Percentiles rank a stretch among this genome's conserved stretches.
These are phyloP conservation scores for Odocoileus hemionus DNA, from an alignment of 2,113 vertebrate genomes.

Conservation along the genomic window DNA sequence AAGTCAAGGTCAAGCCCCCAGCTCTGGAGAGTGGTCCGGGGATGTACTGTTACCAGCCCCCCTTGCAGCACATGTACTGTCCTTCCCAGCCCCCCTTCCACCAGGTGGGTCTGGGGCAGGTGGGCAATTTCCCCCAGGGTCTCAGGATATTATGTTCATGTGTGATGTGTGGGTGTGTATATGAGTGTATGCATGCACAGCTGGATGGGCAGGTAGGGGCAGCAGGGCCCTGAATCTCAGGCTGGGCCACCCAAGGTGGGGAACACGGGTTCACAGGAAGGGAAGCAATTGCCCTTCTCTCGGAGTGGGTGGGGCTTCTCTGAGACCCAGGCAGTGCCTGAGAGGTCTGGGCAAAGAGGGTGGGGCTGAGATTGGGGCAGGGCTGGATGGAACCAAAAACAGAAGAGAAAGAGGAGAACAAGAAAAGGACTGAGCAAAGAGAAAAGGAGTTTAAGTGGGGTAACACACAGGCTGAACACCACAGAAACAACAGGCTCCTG, in stretches of 20 bases:
- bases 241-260: neutral
- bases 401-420: neutral
- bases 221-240: neutral
- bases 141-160: neutral
- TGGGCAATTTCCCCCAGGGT: neutral
- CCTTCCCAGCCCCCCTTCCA: slow-evolving; percentile 83
- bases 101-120: slow-evolving; percentile 77
- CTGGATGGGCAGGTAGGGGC: neutral
- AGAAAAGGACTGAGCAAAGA: neutral
- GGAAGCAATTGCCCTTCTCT: neutral
- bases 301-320: neutral
- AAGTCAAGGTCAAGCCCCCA: slow-evolving; percentile 80
- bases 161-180: neutral
- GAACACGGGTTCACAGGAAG: neutral
- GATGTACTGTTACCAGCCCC: slow-evolving; percentile 83
- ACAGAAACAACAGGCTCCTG: neutral
- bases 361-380: neutral
- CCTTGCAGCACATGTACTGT: slow-evolving; percentile 83
- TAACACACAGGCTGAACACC: neutral
- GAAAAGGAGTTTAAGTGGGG: neutral
- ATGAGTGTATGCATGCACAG: neutral
- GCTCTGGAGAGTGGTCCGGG: slow-evolving; percentile 78
- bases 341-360: neutral
- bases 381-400: neutral
- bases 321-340: neutral